Conservation (phyloP, 1,140 invertebrate species). For the Coptotermes formosanus region DNA sequence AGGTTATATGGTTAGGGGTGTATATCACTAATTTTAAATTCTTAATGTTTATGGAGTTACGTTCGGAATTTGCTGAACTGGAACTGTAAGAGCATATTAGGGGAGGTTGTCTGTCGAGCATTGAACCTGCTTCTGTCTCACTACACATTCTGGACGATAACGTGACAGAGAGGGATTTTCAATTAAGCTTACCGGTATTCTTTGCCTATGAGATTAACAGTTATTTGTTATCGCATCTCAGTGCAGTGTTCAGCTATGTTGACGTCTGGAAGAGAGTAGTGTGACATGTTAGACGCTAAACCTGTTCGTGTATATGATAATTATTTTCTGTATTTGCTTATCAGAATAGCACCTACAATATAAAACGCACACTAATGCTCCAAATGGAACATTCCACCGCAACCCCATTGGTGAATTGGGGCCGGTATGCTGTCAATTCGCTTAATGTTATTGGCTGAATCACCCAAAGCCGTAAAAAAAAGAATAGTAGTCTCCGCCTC, state of each 20-base stretch:
- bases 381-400: background rate
- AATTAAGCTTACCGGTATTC: background rate
- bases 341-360: background rate
- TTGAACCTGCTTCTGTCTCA: background rate
- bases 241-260: background rate
- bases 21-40: too few species aligned
- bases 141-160: background rate
- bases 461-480: background rate
- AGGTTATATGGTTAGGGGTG: too few species aligned
- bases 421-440: background rate
- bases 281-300: background rate
- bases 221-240: background rate
- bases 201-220: background rate
- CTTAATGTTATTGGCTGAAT: background rate
- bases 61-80: too few species aligned
- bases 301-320: background rate
- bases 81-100: too few species aligned
- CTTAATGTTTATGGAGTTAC: too few species aligned
- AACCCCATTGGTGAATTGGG: background rate
- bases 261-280: background rate
- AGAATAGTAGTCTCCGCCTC: background rate
- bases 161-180: background rate
- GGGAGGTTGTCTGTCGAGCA: background rate
- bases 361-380: background rate
- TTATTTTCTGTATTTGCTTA: slow-evolving; percentile 1